phyloP scores from a whole-genome alignment of 2,797 vertebrate species.

The Myotis planiceps region DNA sequence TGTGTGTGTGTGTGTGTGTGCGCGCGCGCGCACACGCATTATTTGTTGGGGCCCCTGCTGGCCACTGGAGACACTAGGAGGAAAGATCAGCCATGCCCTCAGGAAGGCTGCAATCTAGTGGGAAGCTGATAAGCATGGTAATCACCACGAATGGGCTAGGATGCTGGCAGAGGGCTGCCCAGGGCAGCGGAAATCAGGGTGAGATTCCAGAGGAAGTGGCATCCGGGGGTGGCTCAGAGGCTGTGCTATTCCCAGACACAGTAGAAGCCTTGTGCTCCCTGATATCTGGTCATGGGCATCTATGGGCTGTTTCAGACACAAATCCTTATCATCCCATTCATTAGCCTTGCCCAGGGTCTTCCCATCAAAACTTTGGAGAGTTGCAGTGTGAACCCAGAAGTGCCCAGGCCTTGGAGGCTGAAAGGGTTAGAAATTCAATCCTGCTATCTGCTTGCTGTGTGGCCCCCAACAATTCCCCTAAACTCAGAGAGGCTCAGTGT shows the following conservation, averaged over 20 bases:
- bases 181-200: not conserved
- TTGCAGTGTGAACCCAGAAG: too few relatives aligned
- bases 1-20: too few relatives aligned
- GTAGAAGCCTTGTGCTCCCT: not conserved
- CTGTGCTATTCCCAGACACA: not conserved
- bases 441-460: not conserved
- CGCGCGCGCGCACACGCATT: accelerated
- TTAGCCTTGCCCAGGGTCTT: not conserved
- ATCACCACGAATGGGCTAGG: not conserved
- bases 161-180: not conserved
- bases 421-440: not conserved
- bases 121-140: not conserved
- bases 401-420: not conserved
- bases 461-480: not conserved
- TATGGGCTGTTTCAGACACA: not conserved
- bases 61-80: not conserved
- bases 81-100: not conserved
- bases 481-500: not conserved
- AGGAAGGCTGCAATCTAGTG: not conserved
- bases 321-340: not conserved
- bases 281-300: not conserved
- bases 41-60: not conserved
- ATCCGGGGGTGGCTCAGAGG: accelerated
- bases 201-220: not conserved
- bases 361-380: not conserved